Evolutionary conservation across 2,113 vertebrate genomes (phyloP), one percentile per base, ranked within the genome.

Genomic region (Mus pahari): DNA sequence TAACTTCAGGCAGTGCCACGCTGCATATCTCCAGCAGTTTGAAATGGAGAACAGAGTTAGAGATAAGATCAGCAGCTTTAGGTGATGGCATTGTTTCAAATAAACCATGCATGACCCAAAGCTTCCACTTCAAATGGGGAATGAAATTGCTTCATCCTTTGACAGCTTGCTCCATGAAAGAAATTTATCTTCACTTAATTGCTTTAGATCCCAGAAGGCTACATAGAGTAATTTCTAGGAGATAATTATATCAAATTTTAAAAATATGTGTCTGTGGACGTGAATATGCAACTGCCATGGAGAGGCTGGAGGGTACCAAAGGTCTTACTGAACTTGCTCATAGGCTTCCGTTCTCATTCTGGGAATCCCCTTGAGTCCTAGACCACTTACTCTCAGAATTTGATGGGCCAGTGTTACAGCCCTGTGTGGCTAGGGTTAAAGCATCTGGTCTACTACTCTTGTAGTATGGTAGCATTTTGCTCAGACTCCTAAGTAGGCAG

Each of bases 31-130:
- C 98, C 98, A 98, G 98, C 98, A 97, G 98, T 98, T 98, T 98
- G 98, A 98, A 98, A 98, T 97, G 97, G 98, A 98, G 98, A 98
- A 98, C 89, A 33, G 97, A 98, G 97, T 93, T 97, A 98, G 97
- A 98, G 99, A 99, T 99, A 99, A 98, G 98, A 99, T 99, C 98
- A 98, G 98, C 98, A 98, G 98, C 99, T 99, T 98, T 98, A 99
- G 98, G 98, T 98, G 98, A 99, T 99, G 99, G 99, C 99, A 98
- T 98, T 98, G 98, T 98, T 99, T 99, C 99, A 99, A 99, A 98
- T 99, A 98, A 99, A 98, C 98, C 98, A 98, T 98, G 98, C 99
- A 97, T 99, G 99, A 99, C 98, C 98, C 98, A 98, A 98, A 99
- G 98, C 98, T 98, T 99, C 98, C 98, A 99, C 98, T 99, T 99